phyloP scores from a whole-genome alignment of 2,888 invertebrate species.

The Ditylenchus weischeri region DNA sequence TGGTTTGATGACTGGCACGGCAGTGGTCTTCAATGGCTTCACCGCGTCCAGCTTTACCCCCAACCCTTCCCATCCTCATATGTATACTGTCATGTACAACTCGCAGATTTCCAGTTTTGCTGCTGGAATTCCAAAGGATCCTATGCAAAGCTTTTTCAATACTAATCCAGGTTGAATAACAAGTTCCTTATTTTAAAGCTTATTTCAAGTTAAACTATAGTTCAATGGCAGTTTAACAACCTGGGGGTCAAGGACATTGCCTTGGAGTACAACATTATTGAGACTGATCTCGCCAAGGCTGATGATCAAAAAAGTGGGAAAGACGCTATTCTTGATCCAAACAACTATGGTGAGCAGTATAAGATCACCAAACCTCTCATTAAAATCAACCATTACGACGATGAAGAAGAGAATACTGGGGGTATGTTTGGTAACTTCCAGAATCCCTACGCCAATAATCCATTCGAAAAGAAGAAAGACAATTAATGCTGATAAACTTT shows the following conservation, averaged over 20 bases:
- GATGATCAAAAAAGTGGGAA: no score
- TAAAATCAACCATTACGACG: neutral
- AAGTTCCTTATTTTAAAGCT: neutral
- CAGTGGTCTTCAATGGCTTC: neutral
- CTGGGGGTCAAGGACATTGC: neutral
- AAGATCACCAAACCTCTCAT: neutral
- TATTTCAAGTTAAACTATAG: neutral
- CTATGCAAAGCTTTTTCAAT: neutral
- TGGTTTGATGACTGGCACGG: neutral
- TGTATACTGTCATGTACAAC: neutral
- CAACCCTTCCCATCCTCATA: neutral
- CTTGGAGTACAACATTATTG: neutral
- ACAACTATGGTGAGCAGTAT: neutral
- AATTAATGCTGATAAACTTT: neutral
- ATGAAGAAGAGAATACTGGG: neutral
- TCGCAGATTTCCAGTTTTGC: neutral
- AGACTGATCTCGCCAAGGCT: neutral
- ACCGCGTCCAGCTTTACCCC: neutral
- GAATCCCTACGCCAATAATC: neutral
- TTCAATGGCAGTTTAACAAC: slow-evolving; percentile 1
- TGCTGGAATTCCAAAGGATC: neutral
- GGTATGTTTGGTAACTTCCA: neutral
- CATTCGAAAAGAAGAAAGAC: slow-evolving; percentile 1
- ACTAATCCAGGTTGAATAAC: neutral
- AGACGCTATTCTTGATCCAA: neutral